These are phyloP conservation scores for Pheosia tremula DNA, from an alignment of 2,888 invertebrate genomes.

Conservation along the genomic window DNA sequence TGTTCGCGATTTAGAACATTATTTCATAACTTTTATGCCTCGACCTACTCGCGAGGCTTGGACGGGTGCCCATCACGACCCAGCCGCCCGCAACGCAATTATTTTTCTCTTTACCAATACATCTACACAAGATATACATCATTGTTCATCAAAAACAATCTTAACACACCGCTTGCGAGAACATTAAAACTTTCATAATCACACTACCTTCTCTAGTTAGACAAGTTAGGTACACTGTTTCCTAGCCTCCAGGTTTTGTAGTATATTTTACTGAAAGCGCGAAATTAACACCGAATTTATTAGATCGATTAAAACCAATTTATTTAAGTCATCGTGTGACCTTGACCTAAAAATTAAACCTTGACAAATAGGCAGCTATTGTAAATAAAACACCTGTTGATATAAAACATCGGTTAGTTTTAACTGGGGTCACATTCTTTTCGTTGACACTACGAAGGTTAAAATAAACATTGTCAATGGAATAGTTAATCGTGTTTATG, in stretches of 20 bases:
- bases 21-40: constrained; percentile 29
- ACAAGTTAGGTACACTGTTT: neutral
- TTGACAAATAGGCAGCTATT: constrained; percentile 34
- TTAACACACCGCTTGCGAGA: constrained; percentile 8
- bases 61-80: constrained; percentile 22
- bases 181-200: constrained; percentile 5
- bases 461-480: too few relatives aligned
- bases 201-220: too few relatives aligned
- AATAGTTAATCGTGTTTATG: too few relatives aligned
- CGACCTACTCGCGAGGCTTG: constrained; percentile 19
- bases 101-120: constrained; percentile 16
- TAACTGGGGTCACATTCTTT: neutral
- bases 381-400: constrained; percentile 14
- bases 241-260: too few relatives aligned
- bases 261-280: neutral
- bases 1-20: constrained; percentile 21
- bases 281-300: neutral
- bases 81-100: constrained; percentile 3
- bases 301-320: neutral
- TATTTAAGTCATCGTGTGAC: constrained; percentile 44
- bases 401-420: constrained; percentile 16
- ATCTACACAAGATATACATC: constrained; percentile 11
- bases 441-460: too few relatives aligned
- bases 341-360: constrained; percentile 62
- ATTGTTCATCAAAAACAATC: constrained; percentile 7